A percentile compares a stretch with the other conserved stretches of the same genome.
Evolutionary conservation across 2,888 invertebrate species (phyloP).

Genomic region (Frankliniella intonsa): DNA sequence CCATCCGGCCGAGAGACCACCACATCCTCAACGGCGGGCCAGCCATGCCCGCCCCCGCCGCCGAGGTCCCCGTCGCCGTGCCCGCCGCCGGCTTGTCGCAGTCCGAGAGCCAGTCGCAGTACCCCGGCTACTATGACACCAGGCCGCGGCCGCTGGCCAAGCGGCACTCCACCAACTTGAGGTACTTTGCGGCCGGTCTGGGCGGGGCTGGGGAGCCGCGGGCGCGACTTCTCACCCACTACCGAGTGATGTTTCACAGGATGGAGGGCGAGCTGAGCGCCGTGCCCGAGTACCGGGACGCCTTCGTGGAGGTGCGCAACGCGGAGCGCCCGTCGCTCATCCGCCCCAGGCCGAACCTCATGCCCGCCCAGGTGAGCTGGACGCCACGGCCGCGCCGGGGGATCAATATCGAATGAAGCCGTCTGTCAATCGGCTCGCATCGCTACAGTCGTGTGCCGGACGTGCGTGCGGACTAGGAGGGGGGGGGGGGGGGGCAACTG

Average conservation of each 20-base stretch:
- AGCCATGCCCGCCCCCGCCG: background rate
- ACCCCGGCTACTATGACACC: background rate
- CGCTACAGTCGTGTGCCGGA: no score
- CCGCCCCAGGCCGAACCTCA: background rate
- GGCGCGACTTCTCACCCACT: background rate
- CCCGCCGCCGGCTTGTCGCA: background rate
- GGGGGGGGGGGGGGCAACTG: no score
- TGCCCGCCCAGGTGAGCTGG: background rate
- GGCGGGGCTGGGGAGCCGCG: background rate
- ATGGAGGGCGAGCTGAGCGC: conserved; percentile 16
- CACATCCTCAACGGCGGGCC: background rate
- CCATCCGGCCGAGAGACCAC: background rate
- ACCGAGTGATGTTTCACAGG: background rate
- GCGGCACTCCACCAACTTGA: conserved; percentile 16
- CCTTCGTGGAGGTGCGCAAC: background rate
- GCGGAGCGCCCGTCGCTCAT: background rate
- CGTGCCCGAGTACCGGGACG: conserved; percentile 18
- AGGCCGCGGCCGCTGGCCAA: background rate
- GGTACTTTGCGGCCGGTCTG: background rate
- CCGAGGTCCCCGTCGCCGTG: background rate
- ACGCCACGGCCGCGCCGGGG: no score
- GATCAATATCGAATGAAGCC: no score
- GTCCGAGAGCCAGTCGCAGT: conserved; percentile 14
- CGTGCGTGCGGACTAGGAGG: no score
- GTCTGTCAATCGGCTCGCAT: no score